These are phyloP conservation scores for Ooceraea biroi DNA, from an alignment of 1,140 invertebrate genomes.

Conservation along the genomic window DNA sequence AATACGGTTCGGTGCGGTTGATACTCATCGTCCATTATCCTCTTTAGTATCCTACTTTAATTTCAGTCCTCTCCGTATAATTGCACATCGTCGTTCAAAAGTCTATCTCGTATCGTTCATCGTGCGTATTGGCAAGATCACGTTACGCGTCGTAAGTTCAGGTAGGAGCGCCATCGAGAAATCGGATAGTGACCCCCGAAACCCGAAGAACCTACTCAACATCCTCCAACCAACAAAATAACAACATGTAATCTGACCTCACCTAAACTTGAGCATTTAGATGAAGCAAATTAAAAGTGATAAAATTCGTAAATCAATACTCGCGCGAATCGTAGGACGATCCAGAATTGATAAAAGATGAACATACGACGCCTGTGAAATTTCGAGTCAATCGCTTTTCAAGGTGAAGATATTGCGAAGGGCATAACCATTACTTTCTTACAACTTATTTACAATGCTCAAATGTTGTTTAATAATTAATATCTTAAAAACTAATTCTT, in stretches of 20 bases:
- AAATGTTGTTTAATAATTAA: neutral
- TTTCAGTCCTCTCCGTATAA: slow-evolving; percentile 26
- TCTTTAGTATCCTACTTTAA: slow-evolving; percentile 40
- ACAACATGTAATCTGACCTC: slow-evolving; percentile 83
- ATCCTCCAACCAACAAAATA: slow-evolving; percentile 73
- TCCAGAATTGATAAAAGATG: slow-evolving; percentile 16
- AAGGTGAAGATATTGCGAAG: neutral
- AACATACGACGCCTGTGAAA: slow-evolving; percentile 14
- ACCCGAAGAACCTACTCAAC: slow-evolving; percentile 77
- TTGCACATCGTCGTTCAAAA: slow-evolving; percentile 50
- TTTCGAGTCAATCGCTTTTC: slow-evolving; percentile 7
- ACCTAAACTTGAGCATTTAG: slow-evolving; percentile 85
- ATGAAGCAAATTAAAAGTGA: slow-evolving; percentile 83
- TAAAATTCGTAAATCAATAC: slow-evolving; percentile 44
- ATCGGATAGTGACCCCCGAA: slow-evolving; percentile 76
- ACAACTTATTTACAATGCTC: neutral
- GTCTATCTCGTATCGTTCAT: slow-evolving; percentile 40
- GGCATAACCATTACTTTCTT: neutral
- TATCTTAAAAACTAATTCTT: slow-evolving; percentile 14
- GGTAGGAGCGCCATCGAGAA: slow-evolving; percentile 78
- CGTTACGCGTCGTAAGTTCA: slow-evolving; percentile 77
- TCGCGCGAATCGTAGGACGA: neutral
- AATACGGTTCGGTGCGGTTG: slow-evolving; percentile 2
- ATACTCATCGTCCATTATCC: slow-evolving; percentile 38
- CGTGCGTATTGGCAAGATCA: slow-evolving; percentile 81